A percentile compares a stretch with the other conserved stretches of the same genome.
Evolutionary conservation across 2,797 vertebrate genomes (phyloP).

Genomic region (Enteromius unitaeniatus): DNA sequence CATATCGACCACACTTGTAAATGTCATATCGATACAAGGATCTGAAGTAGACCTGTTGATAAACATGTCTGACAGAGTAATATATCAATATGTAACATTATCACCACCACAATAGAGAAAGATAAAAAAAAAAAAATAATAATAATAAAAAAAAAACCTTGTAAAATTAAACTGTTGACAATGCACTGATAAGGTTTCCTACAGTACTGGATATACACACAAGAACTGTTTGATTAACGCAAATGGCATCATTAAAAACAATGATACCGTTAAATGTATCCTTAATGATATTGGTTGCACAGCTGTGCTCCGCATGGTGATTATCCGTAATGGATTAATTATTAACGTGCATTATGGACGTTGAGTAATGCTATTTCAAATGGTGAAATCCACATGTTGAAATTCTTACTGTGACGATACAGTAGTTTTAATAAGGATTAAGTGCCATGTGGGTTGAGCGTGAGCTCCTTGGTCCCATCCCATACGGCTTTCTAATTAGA

Average conservation of each 20-base stretch:
- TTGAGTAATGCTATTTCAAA: conserved; percentile 39
- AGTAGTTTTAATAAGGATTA: conserved; percentile 54
- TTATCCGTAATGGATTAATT: conserved; percentile 13
- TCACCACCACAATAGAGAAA: not conserved
- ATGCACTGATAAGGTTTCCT: not conserved
- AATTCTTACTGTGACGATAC: conserved; percentile 15
- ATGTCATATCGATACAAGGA: not conserved
- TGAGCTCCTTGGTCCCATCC: conserved; percentile 29
- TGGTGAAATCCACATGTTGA: conserved; percentile 34
- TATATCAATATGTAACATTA: not conserved
- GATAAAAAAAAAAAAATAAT: not conserved
- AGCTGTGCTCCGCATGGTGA: conserved; percentile 17
- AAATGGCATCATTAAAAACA: conserved; percentile 30
- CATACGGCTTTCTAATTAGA: conserved; percentile 76
- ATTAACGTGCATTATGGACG: conserved; percentile 14
- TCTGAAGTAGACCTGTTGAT: not conserved
- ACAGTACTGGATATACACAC: not conserved
- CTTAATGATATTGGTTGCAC: conserved; percentile 6
- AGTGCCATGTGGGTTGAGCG: conserved; percentile 30
- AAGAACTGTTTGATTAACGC: conserved; percentile 17
- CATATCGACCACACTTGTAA: not conserved
- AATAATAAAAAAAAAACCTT: not conserved
- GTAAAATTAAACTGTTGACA: not conserved
- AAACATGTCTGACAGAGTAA: not conserved
- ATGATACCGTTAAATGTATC: conserved; percentile 25